A percentile compares a stretch with the other conserved stretches of the same genome.
phyloP scores from a whole-genome alignment of 2,888 invertebrate species.

The Drosophila macrospina region DNA sequence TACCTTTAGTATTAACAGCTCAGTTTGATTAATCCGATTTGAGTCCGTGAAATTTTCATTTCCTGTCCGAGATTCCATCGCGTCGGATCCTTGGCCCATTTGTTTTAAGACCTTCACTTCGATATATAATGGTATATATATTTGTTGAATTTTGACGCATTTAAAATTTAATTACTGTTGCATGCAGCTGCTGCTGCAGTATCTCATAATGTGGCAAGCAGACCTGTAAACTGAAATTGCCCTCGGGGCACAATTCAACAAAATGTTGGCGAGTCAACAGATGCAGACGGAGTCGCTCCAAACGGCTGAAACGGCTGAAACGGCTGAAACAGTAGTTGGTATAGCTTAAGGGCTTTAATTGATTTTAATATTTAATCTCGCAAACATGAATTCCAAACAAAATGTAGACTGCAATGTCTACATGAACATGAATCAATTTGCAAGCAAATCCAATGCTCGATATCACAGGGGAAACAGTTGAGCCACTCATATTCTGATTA shows the following conservation, averaged over 20 bases:
- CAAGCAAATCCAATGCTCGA: slow-evolving; percentile 1
- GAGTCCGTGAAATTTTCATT: background rate
- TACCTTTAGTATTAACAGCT: slow-evolving; percentile 5
- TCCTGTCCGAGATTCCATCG: background rate
- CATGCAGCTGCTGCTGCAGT: slow-evolving; percentile 40
- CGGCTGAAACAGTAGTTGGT: slow-evolving; percentile 2
- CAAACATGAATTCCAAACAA: slow-evolving; percentile 65
- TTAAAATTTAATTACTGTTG: slow-evolving; percentile 56
- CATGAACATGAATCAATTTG: slow-evolving; percentile 57
- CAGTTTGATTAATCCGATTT: slow-evolving; percentile 7
- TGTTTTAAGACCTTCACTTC: too few relatives aligned
- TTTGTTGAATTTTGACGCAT: slow-evolving; percentile 36
- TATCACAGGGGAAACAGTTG: background rate
- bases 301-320: background rate
- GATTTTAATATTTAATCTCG: slow-evolving; percentile 76
- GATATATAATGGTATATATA: too few relatives aligned
- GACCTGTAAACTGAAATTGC: slow-evolving; percentile 14
- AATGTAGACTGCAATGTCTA: slow-evolving; percentile 32
- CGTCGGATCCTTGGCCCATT: background rate
- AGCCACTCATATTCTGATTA: background rate
- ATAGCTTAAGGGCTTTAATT: slow-evolving; percentile 63
- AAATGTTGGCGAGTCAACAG: slow-evolving; percentile 34
- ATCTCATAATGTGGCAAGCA: slow-evolving; percentile 46
- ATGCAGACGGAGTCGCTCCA: slow-evolving; percentile 1
- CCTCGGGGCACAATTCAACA: slow-evolving; percentile 21